Percentiles rank a stretch among this genome's conserved stretches.
Evolutionary conservation across 2,113 vertebrate species (phyloP).

Genomic region (Scomber scombrus): DNA sequence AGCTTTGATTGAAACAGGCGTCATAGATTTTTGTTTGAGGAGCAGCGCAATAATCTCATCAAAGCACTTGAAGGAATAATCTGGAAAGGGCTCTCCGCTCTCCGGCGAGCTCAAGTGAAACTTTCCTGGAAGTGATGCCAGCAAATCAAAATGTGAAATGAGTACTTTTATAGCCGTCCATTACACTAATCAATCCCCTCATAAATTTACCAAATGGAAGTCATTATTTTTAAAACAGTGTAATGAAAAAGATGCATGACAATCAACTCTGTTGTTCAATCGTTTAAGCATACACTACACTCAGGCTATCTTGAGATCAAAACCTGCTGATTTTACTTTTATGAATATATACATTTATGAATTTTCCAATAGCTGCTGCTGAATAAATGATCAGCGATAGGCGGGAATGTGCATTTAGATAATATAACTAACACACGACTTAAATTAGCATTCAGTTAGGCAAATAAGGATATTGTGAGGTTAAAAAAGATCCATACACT

Average conservation of each 20-base stretch:
- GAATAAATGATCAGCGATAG: not conserved
- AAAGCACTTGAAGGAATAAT: conserved; percentile 62
- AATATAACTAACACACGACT: not conserved
- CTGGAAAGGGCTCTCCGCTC: conserved; percentile 21
- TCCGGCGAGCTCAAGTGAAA: conserved; percentile 18
- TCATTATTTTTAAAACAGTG: conserved; percentile 38
- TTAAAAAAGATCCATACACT: not conserved
- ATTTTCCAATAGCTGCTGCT: not conserved
- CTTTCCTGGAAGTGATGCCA: conserved; percentile 52
- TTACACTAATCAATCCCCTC: conserved; percentile 56
- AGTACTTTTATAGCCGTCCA: conserved; percentile 44
- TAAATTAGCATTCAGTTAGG: not conserved
- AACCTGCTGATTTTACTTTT: conserved; percentile 15
- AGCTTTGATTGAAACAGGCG: conserved; percentile 50
- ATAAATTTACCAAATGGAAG: conserved; percentile 54
- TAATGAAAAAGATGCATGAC: conserved; percentile 44
- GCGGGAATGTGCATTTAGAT: no score
- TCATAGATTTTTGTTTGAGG: conserved; percentile 36
- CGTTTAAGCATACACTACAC: conserved; percentile 1
- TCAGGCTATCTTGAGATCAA: conserved; percentile 4
- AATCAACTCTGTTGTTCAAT: conserved; percentile 15
- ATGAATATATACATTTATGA: not conserved
- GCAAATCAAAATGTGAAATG: conserved; percentile 51
- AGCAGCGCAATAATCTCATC: conserved; percentile 52
- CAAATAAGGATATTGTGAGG: not conserved